Conservation (phyloP, 2,888 invertebrate genomes). For the Callyntrura guangdongensis region DNA sequence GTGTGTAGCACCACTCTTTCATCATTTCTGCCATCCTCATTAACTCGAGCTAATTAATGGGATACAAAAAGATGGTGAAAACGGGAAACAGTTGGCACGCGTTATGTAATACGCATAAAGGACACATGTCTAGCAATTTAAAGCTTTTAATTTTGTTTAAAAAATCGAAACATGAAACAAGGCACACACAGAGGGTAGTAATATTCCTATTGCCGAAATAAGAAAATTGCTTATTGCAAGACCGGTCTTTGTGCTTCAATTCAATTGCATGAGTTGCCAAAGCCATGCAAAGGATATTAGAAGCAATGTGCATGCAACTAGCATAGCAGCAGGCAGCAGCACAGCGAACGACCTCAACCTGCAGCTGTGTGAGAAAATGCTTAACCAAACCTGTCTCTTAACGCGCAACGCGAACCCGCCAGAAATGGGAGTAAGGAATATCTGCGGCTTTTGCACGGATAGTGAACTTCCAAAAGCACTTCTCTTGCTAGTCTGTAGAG, state of each 20-base stretch:
- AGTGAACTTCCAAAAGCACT: background rate
- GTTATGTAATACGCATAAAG: background rate
- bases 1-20: background rate
- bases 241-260: no score
- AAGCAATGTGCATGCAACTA: no score
- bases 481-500: background rate
- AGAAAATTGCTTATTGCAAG: background rate
- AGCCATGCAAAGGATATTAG: no score
- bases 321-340: no score
- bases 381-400: background rate
- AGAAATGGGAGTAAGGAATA: conserved; percentile 6
- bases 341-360: background rate
- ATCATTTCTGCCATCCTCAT: no score
- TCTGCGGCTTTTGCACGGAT: conserved; percentile 20
- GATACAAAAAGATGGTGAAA: background rate
- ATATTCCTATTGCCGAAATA: background rate
- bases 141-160: background rate
- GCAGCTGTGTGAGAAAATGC: background rate
- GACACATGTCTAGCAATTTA: background rate
- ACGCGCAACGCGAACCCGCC: background rate
- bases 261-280: no score
- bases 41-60: background rate
- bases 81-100: conserved; percentile 15
- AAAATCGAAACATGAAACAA: background rate
- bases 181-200: background rate